Base-by-base conservation (phyloP, 92 coral and sea anemone species). In the Porites cylindrica region DNA sequence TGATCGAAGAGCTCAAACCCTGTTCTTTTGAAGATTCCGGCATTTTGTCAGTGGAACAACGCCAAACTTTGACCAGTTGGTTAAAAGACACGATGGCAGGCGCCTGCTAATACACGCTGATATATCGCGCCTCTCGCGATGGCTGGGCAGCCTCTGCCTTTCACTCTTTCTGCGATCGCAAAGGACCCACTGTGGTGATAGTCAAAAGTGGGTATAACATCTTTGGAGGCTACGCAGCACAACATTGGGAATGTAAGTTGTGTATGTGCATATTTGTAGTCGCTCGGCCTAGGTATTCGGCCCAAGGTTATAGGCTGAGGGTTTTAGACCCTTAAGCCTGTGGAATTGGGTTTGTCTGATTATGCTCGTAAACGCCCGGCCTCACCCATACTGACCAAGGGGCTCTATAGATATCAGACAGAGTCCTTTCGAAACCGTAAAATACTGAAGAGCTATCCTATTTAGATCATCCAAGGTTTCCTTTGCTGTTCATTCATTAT, bases 221-320 rank as follows among this genome's bases (percentile, higher is more conserved):
- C 11, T 91, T 91, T 88, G 94, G 94, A 70, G 94, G 94, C 16
- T 91, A 88, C 72, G 68, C 91, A 7, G 86, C 76, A 18, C 72
- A 68, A 26, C 75, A 76, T 1, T 92, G 94, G 94, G 79, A 83
- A 53, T 21, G 92, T 89, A 83, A 89, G 92, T 85, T 20, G 24
- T 1, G 32, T 29, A 29, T 29, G 32, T 1, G 32, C 32, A 29
- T 29, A 29, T 29, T 29, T 29, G 3, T 29, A 29, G 32, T 29
- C 32, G 32, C 32, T 29, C 32, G 0, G 32, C 32, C 0, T 29
- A 29, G 32, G 32, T 29, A 29, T 29, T 29, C 32, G 32, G 32
- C 32, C 32, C 32, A 29, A 29, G 32, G 32, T 29, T 29, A 29
- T 29, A 29, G 32, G 32, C 32, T 2, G 32, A 29, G 32, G 32